Evolutionary conservation across 2,113 vertebrate genomes (phyloP), one percentile per base, ranked within the genome.

Genomic region (Aleadryas rufinucha): DNA sequence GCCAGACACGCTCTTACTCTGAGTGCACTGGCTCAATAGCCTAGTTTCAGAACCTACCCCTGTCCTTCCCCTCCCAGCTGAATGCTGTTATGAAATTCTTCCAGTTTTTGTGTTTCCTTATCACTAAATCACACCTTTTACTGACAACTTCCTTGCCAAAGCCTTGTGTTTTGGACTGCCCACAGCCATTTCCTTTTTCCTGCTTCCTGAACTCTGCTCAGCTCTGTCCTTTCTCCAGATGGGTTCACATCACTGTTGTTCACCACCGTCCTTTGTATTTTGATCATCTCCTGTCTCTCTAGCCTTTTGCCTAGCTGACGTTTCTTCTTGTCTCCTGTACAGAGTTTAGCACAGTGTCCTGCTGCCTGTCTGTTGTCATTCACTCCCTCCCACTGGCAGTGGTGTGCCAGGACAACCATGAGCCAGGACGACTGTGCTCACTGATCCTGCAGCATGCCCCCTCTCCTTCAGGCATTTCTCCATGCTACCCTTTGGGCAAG

Each of bases 401-500:
- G 23, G n/a, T 37, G 27, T n/a, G 42, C 31, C 15, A n/a, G 39
- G 39, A 63, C 37, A 63, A 10, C 16, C 16, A 14, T 26, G 16
- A 28, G 31, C 57, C 31, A 21, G 45, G 41, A 41, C 1, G 12
- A 1, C 44, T 30, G 45, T 1, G 6, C 72, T 52, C 2, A 0
- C 11, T 45, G 31, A n/a, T 47, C 22, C 70, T 2, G 0, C 31
- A 65, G 30, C 21, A 47, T 39, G n/a, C 18, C 7, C 54, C 8
- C 16, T 65, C 35, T 50, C 45, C n/a, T 3, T 47, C 4, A 1
- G 19, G 31, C 6, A 12, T 64, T 30, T 69, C 27, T 72, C 35
- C 37, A 3, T 39, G 37, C 12, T 17, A 24, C 10, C 13, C 10
- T 69, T 49, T 0, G 2, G 18, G 13, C 0, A 0, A 44, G 7